Conservation (phyloP, 2,888 invertebrate species). For the Nomada ferruginata region DNA sequence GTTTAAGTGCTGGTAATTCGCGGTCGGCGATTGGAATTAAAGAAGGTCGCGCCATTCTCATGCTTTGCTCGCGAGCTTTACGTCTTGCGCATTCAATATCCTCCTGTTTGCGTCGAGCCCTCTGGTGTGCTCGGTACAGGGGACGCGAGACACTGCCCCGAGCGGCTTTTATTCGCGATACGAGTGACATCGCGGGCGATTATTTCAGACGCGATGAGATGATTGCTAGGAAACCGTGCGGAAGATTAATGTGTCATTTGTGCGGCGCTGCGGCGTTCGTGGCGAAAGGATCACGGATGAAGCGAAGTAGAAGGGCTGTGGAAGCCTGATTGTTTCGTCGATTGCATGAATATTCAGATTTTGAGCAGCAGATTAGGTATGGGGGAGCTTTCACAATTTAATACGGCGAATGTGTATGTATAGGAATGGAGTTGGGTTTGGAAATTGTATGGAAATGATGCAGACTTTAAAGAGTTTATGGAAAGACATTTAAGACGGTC, state of each 20-base stretch:
- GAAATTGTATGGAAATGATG: no score
- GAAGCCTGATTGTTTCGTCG: neutral
- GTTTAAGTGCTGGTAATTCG: slow-evolving; percentile 25
- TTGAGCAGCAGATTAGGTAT: no score
- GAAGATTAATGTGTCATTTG: neutral
- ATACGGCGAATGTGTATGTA: no score
- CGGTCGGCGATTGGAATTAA: slow-evolving; percentile 27
- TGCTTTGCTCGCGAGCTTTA: slow-evolving; percentile 32
- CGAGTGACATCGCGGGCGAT: slow-evolving; percentile 10
- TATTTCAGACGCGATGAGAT: neutral
- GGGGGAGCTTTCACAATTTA: no score
- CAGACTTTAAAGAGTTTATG: no score
- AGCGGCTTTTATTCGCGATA: neutral
- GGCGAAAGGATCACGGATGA: neutral
- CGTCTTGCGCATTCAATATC: neutral
- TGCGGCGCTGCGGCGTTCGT: neutral
- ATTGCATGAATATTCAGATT: neutral
- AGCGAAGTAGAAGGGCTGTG: neutral
- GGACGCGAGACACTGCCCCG: neutral
- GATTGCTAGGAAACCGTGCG: slow-evolving; percentile 3
- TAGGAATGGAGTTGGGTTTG: no score
- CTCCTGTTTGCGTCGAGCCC: neutral
- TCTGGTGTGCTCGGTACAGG: neutral
- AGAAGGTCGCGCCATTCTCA: slow-evolving; percentile 50
- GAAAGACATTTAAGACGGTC: no score